Percentiles rank a stretch among this genome's conserved stretches.
Conservation (phyloP, 1,140 invertebrate species). For the Dendroctonus valens region DNA sequence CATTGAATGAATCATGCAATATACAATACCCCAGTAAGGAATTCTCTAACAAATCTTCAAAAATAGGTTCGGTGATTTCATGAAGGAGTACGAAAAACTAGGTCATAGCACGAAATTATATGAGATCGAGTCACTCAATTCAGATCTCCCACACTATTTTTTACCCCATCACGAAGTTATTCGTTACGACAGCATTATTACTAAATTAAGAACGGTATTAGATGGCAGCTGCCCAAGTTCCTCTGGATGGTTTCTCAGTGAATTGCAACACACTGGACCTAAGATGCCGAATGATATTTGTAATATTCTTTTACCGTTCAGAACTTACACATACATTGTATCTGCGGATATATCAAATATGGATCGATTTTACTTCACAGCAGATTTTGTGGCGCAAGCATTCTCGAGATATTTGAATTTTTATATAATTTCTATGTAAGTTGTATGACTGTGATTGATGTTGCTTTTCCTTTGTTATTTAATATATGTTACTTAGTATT, state of each 20-base stretch:
- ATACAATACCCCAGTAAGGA: too few relatives aligned
- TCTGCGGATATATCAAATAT: slow-evolving; percentile 49
- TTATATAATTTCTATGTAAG: too few relatives aligned
- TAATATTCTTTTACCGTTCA: slow-evolving; percentile 47
- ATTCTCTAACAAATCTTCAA: not conserved
- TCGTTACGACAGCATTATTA: not conserved
- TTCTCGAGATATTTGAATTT: slow-evolving; percentile 32
- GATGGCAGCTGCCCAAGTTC: not conserved
- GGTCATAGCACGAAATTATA: slow-evolving; percentile 4
- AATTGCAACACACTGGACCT: slow-evolving; percentile 48
- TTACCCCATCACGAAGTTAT: too few relatives aligned
- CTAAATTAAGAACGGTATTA: not conserved
- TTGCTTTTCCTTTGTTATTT: too few relatives aligned
- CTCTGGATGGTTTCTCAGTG: not conserved
- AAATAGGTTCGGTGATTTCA: slow-evolving; percentile 5
- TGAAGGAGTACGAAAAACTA: slow-evolving; percentile 3
- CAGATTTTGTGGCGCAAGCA: slow-evolving; percentile 37
- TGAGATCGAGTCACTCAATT: not conserved
- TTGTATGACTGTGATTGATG: too few relatives aligned
- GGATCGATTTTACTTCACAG: slow-evolving; percentile 41
- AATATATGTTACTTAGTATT: too few relatives aligned
- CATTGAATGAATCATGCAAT: too few relatives aligned
- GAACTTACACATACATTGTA: slow-evolving; percentile 39
- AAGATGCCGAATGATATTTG: slow-evolving; percentile 50
- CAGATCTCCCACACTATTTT: not conserved